Evolutionary conservation across 2,888 invertebrate genomes (phyloP), one percentile per base, ranked within the genome.

Genomic region (Microctonus aethiopoides): DNA sequence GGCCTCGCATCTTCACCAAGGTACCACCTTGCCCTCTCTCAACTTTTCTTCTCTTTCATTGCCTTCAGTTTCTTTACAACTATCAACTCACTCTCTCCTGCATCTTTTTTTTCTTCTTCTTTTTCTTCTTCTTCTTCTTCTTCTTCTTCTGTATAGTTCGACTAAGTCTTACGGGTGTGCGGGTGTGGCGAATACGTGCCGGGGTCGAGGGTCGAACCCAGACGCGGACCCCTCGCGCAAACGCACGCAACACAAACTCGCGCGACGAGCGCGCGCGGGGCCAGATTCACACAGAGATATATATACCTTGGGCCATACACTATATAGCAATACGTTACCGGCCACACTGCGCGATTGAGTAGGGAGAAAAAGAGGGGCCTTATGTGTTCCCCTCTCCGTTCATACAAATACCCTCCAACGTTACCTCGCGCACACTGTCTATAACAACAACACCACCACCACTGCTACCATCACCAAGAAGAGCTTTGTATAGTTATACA

Each of bases 101-200:
- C 34, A 56, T 56, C n/a, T n/a, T n/a, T n/a, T n/a, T n/a, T n/a
- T n/a, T n/a, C n/a, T n/a, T n/a, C n/a, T n/a, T n/a, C n/a, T n/a
- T n/a, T n/a, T n/a, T n/a, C n/a, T n/a, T n/a, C n/a, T n/a, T n/a
- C n/a, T n/a, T n/a, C n/a, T n/a, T n/a, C n/a, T n/a, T n/a, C n/a
- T n/a, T n/a, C n/a, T n/a, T n/a, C n/a, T n/a, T n/a, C n/a, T n/a
- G 24, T 29, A 29, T 29, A 29, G 56, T 56, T 54, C 24, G 54
- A 67, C 32, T 41, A 41, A 29, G 56, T 60, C 51, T 51, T 26
- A 9, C 24, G 59, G 29, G 78, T 84, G 84, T 80, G 85, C 85
- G 85, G 85, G 86, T 85, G 85, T 86, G 86, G 85, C 85, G 82
- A 85, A 84, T 86, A 86, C 85, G 85, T 84, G 85, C 85, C 81